Evolutionary conservation across 1,140 invertebrate species (phyloP), one percentile per base, ranked within the genome.

Genomic region (Hylyphantes graminicola): DNA sequence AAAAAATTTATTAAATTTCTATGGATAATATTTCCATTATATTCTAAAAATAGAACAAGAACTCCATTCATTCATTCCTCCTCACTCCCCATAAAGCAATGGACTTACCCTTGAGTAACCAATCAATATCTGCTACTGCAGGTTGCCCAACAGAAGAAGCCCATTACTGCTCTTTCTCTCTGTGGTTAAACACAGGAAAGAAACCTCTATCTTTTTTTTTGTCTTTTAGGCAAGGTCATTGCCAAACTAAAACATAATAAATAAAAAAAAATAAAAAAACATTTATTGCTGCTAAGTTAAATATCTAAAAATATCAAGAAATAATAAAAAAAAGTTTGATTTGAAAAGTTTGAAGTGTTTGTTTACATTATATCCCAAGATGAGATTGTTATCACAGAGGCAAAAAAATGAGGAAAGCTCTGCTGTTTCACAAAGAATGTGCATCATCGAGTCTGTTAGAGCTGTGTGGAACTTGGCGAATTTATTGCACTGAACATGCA

Each of bases 391-490:
- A 81, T 35, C 17, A 48, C 19, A 59, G 12, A 54, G 12, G 10
- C 63, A 85, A 63, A 75, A 76, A 63, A 63, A 12, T 70, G 65
- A 77, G 57, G 64, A 72, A 77, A n/a, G 51, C 53, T 35, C 64
- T 54, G 51, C 75, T 78, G 15, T 17, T 70, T 51, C 48, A 55
- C 54, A 85, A 70, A 72, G 67, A 48, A 54, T 51, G 57, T 21
- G 64, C 65, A 57, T 85, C 21, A 73, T 59, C 57, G 75, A 79
- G 73, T 85, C 84, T 8, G 57, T 85, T 61, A 85, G 67, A 79
- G 84, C 84, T 67, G 75, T 85, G 21, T 85, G 84, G 84, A 85
- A 85, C 61, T 65, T 85, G 21, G 84, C 76, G n/a, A 78, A 85
- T 64, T 59, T 79, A n/a, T 65, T 85, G 12, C 75, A 85, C 74